A percentile compares a stretch with the other conserved stretches of the same genome.
Evolutionary conservation across 2,888 invertebrate genomes (phyloP).

Genomic region (Pachliopta kotzebuea): DNA sequence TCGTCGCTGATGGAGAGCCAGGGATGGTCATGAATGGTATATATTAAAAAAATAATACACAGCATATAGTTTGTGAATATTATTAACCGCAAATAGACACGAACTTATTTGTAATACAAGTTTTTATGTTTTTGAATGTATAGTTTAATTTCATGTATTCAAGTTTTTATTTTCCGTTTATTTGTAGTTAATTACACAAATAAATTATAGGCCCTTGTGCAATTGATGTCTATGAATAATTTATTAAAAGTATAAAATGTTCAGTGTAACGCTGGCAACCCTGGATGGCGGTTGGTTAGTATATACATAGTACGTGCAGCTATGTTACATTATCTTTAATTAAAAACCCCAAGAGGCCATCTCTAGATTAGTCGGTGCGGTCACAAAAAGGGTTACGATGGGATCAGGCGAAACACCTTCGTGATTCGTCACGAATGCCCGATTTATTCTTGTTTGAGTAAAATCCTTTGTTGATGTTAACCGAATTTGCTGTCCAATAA

Average conservation of each 20-base stretch:
- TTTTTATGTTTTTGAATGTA: too few species aligned
- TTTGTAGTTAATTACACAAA: too few species aligned
- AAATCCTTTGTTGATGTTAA: slow-evolving; percentile 73
- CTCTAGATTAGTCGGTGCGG: slow-evolving; percentile 73
- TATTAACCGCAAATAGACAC: too few species aligned
- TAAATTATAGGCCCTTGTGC: too few species aligned
- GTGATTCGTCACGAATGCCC: slow-evolving; percentile 76
- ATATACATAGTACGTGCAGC: slow-evolving; percentile 62
- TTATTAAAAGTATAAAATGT: background rate
- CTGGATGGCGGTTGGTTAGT: slow-evolving; percentile 42
- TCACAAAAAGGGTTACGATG: slow-evolving; percentile 74
- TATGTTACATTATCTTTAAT: slow-evolving; percentile 77
- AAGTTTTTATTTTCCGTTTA: too few species aligned
- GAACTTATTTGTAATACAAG: too few species aligned
- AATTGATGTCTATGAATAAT: too few species aligned
- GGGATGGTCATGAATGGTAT: slow-evolving; percentile 42
- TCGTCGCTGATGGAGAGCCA: slow-evolving; percentile 40
- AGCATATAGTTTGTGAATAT: too few species aligned
- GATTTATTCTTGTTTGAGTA: slow-evolving; percentile 76
- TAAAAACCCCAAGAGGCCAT: slow-evolving; percentile 69
- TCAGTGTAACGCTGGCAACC: slow-evolving; percentile 42
- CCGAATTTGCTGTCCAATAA: slow-evolving; percentile 77
- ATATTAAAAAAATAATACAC: too few species aligned
- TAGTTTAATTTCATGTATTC: too few species aligned
- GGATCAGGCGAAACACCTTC: slow-evolving; percentile 71